Evolutionary conservation across 2,888 invertebrate species (phyloP).

Genomic region (Papilio demoleus): DNA sequence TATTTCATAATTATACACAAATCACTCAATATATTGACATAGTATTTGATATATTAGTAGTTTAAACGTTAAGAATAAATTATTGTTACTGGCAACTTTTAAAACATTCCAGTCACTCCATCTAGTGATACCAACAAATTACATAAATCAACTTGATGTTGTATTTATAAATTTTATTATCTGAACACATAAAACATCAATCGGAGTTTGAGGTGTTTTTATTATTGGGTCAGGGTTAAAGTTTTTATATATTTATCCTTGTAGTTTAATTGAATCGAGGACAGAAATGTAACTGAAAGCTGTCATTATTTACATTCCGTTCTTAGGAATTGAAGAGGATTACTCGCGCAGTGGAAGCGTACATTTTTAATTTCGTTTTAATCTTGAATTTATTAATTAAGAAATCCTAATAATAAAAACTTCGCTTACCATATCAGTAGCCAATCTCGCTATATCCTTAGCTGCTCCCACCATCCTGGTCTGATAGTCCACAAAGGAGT

Average conservation of each 20-base stretch:
- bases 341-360: no score
- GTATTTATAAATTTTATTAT: conserved; percentile 2
- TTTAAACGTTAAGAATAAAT: no score
- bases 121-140: conserved; percentile 2
- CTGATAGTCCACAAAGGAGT: conserved; percentile 97
- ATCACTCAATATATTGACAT: no score
- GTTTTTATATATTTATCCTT: neutral
- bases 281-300: neutral
- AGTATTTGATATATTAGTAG: neutral
- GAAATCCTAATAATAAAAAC: no score
- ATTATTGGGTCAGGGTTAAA: conserved; percentile 15
- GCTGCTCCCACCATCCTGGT: conserved; percentile 97
- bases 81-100: neutral
- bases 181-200: neutral
- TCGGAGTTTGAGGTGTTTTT: neutral
- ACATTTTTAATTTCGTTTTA: no score
- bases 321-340: neutral
- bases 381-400: no score
- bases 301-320: neutral
- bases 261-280: neutral
- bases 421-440: conserved; percentile 97
- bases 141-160: neutral
- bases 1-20: no score
- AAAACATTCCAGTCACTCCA: neutral
- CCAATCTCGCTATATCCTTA: conserved; percentile 95